Percentiles rank a stretch among this genome's conserved stretches.
These are phyloP conservation scores for Datnioides undecimradiatus DNA, from an alignment of 2,113 vertebrate species.

Conservation along the genomic window DNA sequence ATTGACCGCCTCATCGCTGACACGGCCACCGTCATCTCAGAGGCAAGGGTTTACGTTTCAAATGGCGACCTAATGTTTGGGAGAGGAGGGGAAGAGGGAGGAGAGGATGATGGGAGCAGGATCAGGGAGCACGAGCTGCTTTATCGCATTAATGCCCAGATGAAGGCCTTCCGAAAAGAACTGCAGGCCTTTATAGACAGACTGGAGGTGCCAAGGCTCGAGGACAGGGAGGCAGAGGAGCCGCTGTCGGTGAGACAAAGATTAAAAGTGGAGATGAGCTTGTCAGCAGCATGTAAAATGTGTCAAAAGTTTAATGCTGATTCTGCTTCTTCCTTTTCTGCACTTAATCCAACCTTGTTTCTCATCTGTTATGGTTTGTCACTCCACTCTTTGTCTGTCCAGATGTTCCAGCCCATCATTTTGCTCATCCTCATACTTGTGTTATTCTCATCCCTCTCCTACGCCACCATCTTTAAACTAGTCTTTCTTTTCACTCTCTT, in stretches of 20 bases:
- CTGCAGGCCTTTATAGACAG: slow-evolving; percentile 96
- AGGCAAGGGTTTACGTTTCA: slow-evolving; percentile 92
- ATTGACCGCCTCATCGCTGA: slow-evolving; percentile 96
- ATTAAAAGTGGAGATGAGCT: neutral
- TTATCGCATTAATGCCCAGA: slow-evolving; percentile 96
- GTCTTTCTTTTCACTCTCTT: slow-evolving; percentile 98
- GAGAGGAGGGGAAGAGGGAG: slow-evolving; percentile 86
- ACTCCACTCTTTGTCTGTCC: slow-evolving; percentile 77
- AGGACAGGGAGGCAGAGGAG: slow-evolving; percentile 90
- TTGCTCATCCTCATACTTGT: slow-evolving; percentile 99
- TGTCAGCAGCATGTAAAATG: neutral
- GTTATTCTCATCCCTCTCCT: slow-evolving; percentile 99
- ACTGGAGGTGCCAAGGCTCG: slow-evolving; percentile 91
- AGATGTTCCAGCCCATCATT: slow-evolving; percentile 99
- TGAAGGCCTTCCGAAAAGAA: slow-evolving; percentile 97
- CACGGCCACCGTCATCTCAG: slow-evolving; percentile 93
- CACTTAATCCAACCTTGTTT: slow-evolving; percentile 55
- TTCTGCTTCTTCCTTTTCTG: slow-evolving; percentile 55
- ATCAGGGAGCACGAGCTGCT: slow-evolving; percentile 96
- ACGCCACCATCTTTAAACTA: slow-evolving; percentile 99
- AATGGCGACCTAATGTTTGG: slow-evolving; percentile 91
- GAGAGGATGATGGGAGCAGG: slow-evolving; percentile 89
- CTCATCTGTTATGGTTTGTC: slow-evolving; percentile 75
- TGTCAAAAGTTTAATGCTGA: slow-evolving; percentile 28
- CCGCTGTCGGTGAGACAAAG: slow-evolving; percentile 93